Evolutionary conservation across 2,113 vertebrate species (phyloP).

Genomic region (Alexandromys fortis): DNA sequence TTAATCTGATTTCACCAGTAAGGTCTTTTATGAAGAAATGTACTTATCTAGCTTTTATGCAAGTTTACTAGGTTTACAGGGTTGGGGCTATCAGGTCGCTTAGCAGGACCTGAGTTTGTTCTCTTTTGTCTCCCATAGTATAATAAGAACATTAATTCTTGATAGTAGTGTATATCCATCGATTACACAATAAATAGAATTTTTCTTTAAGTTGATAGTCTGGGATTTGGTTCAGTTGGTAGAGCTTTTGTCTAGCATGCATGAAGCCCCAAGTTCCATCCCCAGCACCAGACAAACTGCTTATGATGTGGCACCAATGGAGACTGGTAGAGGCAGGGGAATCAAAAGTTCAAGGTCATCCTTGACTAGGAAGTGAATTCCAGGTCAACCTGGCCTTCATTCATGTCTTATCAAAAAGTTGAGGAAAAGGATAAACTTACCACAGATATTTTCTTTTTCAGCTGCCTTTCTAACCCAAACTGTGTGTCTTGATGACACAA

Average conservation of each 20-base stretch:
- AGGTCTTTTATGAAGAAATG: background rate
- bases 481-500: constrained; percentile 99
- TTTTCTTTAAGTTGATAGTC: background rate
- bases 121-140: background rate
- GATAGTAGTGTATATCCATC: background rate
- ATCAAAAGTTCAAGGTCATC: background rate
- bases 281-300: background rate
- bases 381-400: background rate
- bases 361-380: background rate
- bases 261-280: background rate
- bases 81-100: background rate
- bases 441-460: constrained; percentile 83
- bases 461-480: constrained; percentile 99
- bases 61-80: background rate
- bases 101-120: background rate
- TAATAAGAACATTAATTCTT: background rate
- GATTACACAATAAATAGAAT: background rate
- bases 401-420: background rate
- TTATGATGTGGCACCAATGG: background rate
- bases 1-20: background rate
- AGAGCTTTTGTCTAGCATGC: background rate
- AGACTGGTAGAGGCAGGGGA: background rate
- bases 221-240: background rate
- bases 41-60: constrained; percentile 9
- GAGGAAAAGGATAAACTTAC: constrained; percentile 54